Percentiles rank a stretch among this genome's conserved stretches.
phyloP scores from a whole-genome alignment of 2,797 vertebrate species.

The Pogoniulus pusillus region DNA sequence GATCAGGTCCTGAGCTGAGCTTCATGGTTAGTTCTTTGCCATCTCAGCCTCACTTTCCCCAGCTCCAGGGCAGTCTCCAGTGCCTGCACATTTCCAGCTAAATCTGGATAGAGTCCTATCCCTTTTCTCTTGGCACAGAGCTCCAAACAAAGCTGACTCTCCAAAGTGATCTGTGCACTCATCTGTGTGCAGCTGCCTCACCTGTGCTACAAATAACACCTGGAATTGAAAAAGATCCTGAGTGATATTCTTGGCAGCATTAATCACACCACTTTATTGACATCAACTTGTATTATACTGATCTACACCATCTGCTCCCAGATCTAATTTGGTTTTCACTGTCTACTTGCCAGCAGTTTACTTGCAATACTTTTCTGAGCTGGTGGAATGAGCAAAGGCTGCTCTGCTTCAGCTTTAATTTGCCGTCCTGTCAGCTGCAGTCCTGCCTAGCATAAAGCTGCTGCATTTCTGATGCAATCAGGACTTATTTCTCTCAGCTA shows the following conservation, averaged over 20 bases:
- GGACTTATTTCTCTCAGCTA: neutral
- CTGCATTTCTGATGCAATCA: constrained; percentile 12
- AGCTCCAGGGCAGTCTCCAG: neutral
- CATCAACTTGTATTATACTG: constrained; percentile 65
- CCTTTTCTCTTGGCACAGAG: neutral
- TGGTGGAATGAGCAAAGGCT: constrained; percentile 58
- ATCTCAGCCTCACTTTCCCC: neutral
- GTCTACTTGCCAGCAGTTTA: constrained; percentile 54
- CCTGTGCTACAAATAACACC: constrained; percentile 61
- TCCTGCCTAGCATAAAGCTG: neutral
- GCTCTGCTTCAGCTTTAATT: constrained; percentile 62
- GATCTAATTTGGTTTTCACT: constrained; percentile 66
- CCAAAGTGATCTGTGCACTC: neutral
- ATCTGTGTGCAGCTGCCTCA: constrained; percentile 32
- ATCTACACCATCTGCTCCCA: constrained; percentile 66
- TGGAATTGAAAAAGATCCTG: constrained; percentile 41
- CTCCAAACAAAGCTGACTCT: constrained; percentile 21
- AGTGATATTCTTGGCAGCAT: constrained; percentile 56
- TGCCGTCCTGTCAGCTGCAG: constrained; percentile 52
- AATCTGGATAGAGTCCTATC: neutral
- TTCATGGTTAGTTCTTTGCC: neutral
- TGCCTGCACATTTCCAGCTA: neutral
- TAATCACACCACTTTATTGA: constrained; percentile 59
- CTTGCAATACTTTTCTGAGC: constrained; percentile 55
- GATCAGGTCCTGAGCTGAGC: neutral